Conservation (phyloP, 2,797 vertebrate genomes). For the Vultur gryphus region DNA sequence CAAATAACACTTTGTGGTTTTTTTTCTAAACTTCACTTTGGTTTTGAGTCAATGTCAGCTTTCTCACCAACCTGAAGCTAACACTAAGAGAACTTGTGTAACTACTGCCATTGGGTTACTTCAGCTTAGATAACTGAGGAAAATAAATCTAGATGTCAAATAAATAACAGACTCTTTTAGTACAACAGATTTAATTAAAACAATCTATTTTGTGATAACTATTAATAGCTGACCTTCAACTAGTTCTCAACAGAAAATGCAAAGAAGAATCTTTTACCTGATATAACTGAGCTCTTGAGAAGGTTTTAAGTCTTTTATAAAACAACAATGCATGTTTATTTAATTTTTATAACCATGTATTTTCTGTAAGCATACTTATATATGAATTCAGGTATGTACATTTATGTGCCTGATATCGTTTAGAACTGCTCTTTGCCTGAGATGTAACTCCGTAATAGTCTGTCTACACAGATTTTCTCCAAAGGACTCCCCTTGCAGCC, state of each 20-base stretch:
- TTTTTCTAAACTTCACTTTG: not conserved
- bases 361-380: not conserved
- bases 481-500: not conserved
- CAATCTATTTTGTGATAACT: conserved; percentile 1
- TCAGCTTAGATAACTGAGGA: not conserved
- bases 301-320: not conserved
- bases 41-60: not conserved
- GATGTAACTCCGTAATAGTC: not conserved
- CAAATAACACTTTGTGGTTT: not conserved
- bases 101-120: not conserved
- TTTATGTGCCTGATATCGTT: not conserved
- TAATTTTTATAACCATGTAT: not conserved
- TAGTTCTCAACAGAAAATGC: not conserved
- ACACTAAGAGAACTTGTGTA: not conserved
- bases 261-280: not conserved
- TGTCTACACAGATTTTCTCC: not conserved
- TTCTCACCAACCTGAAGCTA: not conserved
- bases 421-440: not conserved
- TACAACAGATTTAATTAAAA: not conserved
- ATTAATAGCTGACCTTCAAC: conserved; percentile 10
- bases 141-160: not conserved
- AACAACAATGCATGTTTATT: not conserved
- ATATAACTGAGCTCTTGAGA: not conserved
- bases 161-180: not conserved
- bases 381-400: not conserved